These are phyloP conservation scores for Eupeodes latifasciatus DNA, from an alignment of 2,888 invertebrate genomes.

Conservation along the genomic window DNA sequence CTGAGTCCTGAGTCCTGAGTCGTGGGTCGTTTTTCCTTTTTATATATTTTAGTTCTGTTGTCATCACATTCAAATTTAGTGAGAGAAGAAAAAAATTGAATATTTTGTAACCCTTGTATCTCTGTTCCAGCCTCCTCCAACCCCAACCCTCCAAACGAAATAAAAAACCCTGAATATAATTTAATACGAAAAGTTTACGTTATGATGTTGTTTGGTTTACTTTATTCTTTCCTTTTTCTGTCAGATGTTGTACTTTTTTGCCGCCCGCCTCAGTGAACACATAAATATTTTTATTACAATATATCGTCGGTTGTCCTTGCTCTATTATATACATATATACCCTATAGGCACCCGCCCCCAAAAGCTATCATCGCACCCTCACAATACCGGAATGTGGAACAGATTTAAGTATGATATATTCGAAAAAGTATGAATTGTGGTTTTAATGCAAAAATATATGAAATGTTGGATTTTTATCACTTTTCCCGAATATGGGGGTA, in stretches of 20 bases:
- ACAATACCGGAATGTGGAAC: constrained; percentile 49
- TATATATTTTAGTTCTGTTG: constrained; percentile 29
- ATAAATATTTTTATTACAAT: constrained; percentile 73
- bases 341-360: constrained; percentile 35
- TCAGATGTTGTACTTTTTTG: constrained; percentile 63
- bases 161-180: constrained; percentile 69
- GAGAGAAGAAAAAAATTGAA: constrained; percentile 25
- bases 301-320: constrained; percentile 68
- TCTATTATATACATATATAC: neutral
- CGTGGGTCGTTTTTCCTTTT: neutral
- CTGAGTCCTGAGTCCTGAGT: too few species aligned
- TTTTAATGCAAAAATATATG: constrained; percentile 77
- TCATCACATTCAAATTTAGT: constrained; percentile 61
- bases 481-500: constrained; percentile 28
- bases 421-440: constrained; percentile 78
- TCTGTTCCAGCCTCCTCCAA: neutral
- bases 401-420: constrained; percentile 78
- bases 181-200: constrained; percentile 73
- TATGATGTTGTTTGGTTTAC: constrained; percentile 70
- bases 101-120: constrained; percentile 59
- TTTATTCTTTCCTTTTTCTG: constrained; percentile 52
- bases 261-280: constrained; percentile 48
- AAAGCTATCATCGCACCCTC: constrained; percentile 33
- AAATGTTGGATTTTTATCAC: constrained; percentile 74
- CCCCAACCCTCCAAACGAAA: neutral